These are phyloP conservation scores for Metallyticus violacea DNA, from an alignment of 2,888 invertebrate species.

Conservation along the genomic window DNA sequence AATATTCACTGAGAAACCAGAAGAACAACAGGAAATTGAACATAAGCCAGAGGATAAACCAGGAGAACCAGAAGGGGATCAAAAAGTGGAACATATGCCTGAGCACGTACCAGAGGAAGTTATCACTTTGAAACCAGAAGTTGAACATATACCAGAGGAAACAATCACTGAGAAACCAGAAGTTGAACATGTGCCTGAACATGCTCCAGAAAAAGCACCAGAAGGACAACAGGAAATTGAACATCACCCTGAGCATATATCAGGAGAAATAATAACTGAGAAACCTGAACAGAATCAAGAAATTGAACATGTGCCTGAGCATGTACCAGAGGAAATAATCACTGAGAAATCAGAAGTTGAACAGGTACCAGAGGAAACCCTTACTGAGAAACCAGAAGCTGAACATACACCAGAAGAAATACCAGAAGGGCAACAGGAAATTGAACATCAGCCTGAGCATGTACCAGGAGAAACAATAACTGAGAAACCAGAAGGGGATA, in stretches of 20 bases:
- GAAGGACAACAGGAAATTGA: slow-evolving; percentile 24
- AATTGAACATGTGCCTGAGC: not conserved
- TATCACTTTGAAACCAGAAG: not conserved
- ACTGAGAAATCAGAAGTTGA: slow-evolving; percentile 3
- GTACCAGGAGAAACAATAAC: not conserved
- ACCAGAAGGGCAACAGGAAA: not conserved
- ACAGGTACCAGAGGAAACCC: not conserved
- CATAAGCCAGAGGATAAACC: slow-evolving; percentile 22
- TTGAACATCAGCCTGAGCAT: not conserved
- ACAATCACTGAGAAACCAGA: not conserved
- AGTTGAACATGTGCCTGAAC: not conserved
- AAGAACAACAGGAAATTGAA: not conserved
- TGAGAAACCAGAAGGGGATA: slow-evolving; percentile 18
- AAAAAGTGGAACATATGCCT: slow-evolving; percentile 1
- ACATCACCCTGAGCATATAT: not conserved
- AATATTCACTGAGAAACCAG: not conserved
- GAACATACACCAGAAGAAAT: too few species aligned
- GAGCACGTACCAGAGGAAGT: not conserved
- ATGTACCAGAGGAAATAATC: not conserved
- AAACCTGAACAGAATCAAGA: slow-evolving; percentile 19
- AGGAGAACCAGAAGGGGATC: not conserved
- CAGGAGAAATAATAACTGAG: not conserved
- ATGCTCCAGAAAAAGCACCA: not conserved
- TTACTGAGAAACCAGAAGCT: too few species aligned
- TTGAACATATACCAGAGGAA: not conserved